Percentiles rank a stretch among this genome's conserved stretches.
These are phyloP conservation scores for Lucilia sericata DNA, from an alignment of 1,140 invertebrate species.

Conservation along the genomic window DNA sequence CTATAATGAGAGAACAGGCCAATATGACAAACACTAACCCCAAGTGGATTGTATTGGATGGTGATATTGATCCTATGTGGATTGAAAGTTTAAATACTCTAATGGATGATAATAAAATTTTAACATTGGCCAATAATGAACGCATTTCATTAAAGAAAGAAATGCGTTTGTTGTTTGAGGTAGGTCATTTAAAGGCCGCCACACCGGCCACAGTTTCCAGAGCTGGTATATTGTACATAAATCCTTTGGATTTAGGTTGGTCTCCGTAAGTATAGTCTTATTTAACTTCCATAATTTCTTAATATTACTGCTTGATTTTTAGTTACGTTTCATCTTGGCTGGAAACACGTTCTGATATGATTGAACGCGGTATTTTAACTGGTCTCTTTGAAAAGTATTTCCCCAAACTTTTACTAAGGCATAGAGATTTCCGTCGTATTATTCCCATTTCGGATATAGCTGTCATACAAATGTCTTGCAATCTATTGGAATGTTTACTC, in stretches of 20 bases:
- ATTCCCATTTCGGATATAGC: conserved; percentile 92
- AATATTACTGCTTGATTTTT: background rate
- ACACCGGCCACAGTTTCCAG: conserved; percentile 96
- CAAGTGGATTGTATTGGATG: conserved; percentile 97
- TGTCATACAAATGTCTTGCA: conserved; percentile 91
- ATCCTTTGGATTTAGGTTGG: conserved; percentile 96
- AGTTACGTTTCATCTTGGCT: conserved; percentile 93
- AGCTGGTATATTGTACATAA: conserved; percentile 92
- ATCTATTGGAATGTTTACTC: conserved; percentile 88
- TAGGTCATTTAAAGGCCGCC: conserved; percentile 90
- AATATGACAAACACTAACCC: conserved; percentile 80
- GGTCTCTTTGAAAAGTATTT: conserved; percentile 96
- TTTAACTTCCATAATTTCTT: background rate
- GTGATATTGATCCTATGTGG: conserved; percentile 98
- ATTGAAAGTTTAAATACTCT: conserved; percentile 93
- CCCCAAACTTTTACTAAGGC: conserved; percentile 83
- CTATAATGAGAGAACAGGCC: conserved; percentile 92
- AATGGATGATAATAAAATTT: conserved; percentile 89
- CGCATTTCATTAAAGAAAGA: conserved; percentile 89
- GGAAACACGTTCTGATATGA: conserved; percentile 79
- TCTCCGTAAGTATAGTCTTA: conserved; percentile 80
- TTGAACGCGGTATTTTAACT: conserved; percentile 83
- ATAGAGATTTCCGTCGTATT: conserved; percentile 90
- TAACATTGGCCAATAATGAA: conserved; percentile 94
- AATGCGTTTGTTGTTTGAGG: conserved; percentile 95